Evolutionary conservation across 2,888 invertebrate species (phyloP), one percentile per base, ranked within the genome.

Genomic region (Acanthosepion pharaonis): DNA sequence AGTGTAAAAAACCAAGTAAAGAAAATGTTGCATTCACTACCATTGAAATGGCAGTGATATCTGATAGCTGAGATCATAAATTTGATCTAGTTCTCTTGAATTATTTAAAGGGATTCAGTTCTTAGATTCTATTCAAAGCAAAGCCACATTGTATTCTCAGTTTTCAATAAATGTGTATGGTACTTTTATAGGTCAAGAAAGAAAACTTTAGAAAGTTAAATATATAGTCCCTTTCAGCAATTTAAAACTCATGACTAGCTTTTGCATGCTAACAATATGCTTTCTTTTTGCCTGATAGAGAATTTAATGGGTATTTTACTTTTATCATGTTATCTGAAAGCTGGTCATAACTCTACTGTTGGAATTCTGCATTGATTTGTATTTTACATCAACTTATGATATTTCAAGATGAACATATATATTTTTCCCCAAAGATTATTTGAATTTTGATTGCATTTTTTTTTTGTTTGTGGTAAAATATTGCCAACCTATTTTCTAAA

Each of bases 91-190:
- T 33, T n/a, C 78, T 78, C 78, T 78, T 78, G 78, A 78, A 78
- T 78, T 78, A 78, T 78, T 78, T 78, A 78, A 78, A 78, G n/a
- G 55, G 59, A 25, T 59, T 20, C 20, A n/a, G n/a, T 78, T 78
- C 78, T 78, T 33, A 23, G 78, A 11, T 78, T 78, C 78, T 78
- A 78, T 78, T 78, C 78, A 78, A n/a, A 78, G 78, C 28, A 78
- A 78, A 78, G 78, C 11, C n/a, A 78, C 78, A 6, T 11, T 78
- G 78, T 33, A 78, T 78, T 78, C 78, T 33, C 15, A 78, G n/a
- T 78, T 78, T n/a, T 78, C 78, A 78, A 78, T 78, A n/a, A 78
- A 78, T 78, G 8, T 78, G 78, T 78, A 78, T 78, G 78, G 78
- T 33, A n/a, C n/a, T 33, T 9, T 78, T 15, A 78, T 78, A 11